Conservation (phyloP, 1,140 invertebrate genomes). For the Homalodisca vitripennis region DNA sequence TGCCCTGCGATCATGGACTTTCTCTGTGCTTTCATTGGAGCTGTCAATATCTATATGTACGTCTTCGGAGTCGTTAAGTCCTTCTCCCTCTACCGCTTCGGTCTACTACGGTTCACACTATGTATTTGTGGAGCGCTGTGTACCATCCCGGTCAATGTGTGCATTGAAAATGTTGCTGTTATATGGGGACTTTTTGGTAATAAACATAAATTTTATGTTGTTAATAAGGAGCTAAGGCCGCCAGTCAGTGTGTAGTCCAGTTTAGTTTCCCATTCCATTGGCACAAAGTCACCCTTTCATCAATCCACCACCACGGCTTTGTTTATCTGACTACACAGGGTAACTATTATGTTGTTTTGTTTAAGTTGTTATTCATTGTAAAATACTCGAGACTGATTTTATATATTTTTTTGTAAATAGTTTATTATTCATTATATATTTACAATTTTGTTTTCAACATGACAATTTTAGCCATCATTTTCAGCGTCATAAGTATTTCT, state of each 20-base stretch:
- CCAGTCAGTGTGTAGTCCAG: conserved; percentile 26
- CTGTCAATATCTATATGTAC: conserved; percentile 94
- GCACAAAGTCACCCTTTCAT: conserved; percentile 1
- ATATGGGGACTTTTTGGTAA: conserved; percentile 90
- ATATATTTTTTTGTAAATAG: background rate
- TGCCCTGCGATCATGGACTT: conserved; percentile 81
- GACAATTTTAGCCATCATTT: background rate
- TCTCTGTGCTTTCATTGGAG: conserved; percentile 84
- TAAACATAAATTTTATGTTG: conserved; percentile 94
- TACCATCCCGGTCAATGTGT: conserved; percentile 87
- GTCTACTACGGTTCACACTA: conserved; percentile 72
- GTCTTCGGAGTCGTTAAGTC: conserved; percentile 95
- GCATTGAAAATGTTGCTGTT: conserved; percentile 92
- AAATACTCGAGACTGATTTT: conserved; percentile 18
- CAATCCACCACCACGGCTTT: background rate
- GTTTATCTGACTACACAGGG: background rate
- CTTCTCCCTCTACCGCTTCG: conserved; percentile 85
- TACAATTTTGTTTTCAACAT: background rate
- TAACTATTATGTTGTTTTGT: conserved; percentile 6
- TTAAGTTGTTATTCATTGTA: background rate
- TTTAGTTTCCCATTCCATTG: conserved; percentile 18
- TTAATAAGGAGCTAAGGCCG: conserved; percentile 72
- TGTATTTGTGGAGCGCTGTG: conserved; percentile 82
- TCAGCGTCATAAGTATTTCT: no score
- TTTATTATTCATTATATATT: background rate